These are phyloP conservation scores for Plebejus anna DNA, from an alignment of 2,888 invertebrate genomes.

Conservation along the genomic window DNA sequence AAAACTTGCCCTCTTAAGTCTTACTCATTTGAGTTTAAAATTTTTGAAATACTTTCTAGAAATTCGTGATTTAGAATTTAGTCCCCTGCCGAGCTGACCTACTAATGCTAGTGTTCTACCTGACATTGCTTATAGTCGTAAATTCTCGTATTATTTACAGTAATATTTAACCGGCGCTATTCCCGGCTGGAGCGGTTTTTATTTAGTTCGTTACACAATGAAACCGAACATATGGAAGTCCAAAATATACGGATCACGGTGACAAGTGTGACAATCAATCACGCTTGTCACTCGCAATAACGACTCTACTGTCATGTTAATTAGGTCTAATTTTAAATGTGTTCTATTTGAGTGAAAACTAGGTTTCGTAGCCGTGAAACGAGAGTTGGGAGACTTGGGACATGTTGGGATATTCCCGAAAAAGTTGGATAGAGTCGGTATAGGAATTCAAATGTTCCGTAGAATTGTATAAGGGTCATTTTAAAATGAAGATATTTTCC, in stretches of 20 bases:
- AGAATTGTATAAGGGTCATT: neutral
- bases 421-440: neutral
- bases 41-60: neutral
- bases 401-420: neutral
- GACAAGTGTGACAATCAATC: constrained; percentile 23
- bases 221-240: constrained; percentile 16
- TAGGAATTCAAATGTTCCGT: too few species aligned
- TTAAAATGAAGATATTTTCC: neutral
- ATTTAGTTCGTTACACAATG: constrained; percentile 28
- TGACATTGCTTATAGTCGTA: constrained; percentile 32
- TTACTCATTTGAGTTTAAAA: too few species aligned
- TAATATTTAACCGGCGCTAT: constrained; percentile 19
- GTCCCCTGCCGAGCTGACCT: neutral
- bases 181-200: constrained; percentile 19
- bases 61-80: neutral
- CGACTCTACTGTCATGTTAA: constrained; percentile 8
- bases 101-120: constrained; percentile 23
- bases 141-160: constrained; percentile 32
- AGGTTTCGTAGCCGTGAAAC: constrained; percentile 12
- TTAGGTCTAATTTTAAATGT: constrained; percentile 22
- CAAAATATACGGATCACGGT: constrained; percentile 22
- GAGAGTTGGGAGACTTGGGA: neutral
- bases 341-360: neutral
- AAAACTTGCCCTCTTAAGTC: too few species aligned
- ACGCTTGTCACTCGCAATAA: constrained; percentile 7